A percentile compares a stretch with the other conserved stretches of the same genome.
phyloP scores from a whole-genome alignment of 2,113 vertebrate genomes.

The Sciurus niger region DNA sequence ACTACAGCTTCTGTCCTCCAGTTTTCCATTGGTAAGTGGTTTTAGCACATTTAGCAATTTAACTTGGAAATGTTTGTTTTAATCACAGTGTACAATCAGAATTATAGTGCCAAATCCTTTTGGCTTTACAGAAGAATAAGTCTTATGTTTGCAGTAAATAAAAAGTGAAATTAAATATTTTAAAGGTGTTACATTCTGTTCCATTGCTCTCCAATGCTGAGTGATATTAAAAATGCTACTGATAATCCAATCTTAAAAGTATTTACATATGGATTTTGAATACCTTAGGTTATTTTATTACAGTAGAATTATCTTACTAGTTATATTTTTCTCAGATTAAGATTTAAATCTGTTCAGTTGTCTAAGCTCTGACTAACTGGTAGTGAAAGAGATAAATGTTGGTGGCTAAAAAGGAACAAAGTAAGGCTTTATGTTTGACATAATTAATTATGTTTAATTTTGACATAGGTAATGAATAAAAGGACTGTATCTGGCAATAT shows the following conservation, averaged over 20 bases:
- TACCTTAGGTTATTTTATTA: background rate
- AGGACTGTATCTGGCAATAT: background rate
- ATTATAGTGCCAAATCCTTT: conserved; percentile 34
- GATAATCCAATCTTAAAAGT: conserved; percentile 1
- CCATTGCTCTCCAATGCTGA: background rate
- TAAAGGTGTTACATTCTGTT: background rate
- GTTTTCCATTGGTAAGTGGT: conserved; percentile 97
- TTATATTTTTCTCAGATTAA: conserved; percentile 55
- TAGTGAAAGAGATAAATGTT: conserved; percentile 16
- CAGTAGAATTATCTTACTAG: conserved; percentile 17
- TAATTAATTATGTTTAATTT: conserved; percentile 69
- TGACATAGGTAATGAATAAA: conserved; percentile 32
- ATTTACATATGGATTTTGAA: conserved; percentile 40
- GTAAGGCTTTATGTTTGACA: conserved; percentile 44
- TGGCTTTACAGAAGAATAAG: background rate
- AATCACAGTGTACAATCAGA: background rate
- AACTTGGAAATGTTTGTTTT: conserved; percentile 66
- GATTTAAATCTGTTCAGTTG: conserved; percentile 63
- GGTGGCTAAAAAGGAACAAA: conserved; percentile 45
- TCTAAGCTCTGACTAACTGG: background rate
- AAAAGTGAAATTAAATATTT: conserved; percentile 42
- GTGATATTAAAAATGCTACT: conserved; percentile 35
- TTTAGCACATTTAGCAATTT: conserved; percentile 47
- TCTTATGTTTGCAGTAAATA: conserved; percentile 39
- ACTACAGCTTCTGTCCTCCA: conserved; percentile 97